These are phyloP conservation scores for Heterodera carotae DNA, from an alignment of 1,140 invertebrate genomes.

Conservation along the genomic window DNA sequence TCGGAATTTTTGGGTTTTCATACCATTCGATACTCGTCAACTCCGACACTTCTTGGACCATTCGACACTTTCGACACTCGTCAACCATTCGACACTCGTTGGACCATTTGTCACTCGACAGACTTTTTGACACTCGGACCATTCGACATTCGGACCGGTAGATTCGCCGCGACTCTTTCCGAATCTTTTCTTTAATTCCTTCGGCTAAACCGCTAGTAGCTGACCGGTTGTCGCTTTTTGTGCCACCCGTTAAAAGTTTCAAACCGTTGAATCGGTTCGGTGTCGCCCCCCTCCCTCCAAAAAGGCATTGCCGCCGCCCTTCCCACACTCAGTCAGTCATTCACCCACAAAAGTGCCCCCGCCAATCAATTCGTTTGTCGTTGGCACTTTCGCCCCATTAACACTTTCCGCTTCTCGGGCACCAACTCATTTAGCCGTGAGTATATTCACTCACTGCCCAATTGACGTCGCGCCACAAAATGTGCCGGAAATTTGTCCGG, in stretches of 20 bases:
- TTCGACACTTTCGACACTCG: too few relatives aligned
- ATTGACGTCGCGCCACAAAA: conserved; percentile 1
- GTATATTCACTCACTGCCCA: neutral
- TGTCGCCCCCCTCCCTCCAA: neutral
- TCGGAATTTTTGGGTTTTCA: too few relatives aligned
- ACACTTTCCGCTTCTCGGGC: neutral
- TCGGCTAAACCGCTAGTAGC: too few relatives aligned
- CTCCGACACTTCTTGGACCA: too few relatives aligned
- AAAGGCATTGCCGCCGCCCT: neutral
- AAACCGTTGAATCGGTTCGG: neutral
- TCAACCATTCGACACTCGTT: too few relatives aligned
- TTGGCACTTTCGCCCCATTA: neutral
- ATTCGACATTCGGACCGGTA: too few relatives aligned
- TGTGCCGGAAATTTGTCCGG: neutral
- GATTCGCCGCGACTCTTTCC: too few relatives aligned
- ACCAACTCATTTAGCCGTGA: neutral
- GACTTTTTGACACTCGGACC: too few relatives aligned
- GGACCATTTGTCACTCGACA: too few relatives aligned
- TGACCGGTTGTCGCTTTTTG: neutral
- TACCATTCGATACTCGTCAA: too few relatives aligned
- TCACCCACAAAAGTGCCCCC: neutral
- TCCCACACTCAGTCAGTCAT: neutral
- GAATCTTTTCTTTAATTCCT: too few relatives aligned
- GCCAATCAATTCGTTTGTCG: neutral
- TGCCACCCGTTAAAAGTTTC: neutral